These are phyloP conservation scores for Tylochromis polylepis DNA, from an alignment of 2,113 vertebrate genomes.

Conservation along the genomic window DNA sequence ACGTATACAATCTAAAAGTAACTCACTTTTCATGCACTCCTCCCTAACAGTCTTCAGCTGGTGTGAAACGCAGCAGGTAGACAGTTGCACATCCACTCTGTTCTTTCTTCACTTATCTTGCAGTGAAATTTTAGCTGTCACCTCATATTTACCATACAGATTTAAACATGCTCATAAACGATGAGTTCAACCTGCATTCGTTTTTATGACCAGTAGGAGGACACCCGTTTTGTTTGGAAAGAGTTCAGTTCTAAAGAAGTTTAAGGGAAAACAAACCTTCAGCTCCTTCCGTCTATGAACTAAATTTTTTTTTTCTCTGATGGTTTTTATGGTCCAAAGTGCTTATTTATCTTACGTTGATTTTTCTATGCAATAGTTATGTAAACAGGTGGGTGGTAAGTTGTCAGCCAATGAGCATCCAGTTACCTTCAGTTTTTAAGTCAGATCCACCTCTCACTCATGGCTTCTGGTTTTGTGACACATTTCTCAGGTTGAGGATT, in stretches of 20 bases:
- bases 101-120: background rate
- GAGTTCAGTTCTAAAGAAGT: background rate
- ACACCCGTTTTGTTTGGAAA: too few species aligned
- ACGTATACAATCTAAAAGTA: background rate
- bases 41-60: background rate
- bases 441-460: too few species aligned
- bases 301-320: background rate
- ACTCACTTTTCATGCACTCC: background rate
- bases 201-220: background rate
- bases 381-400: background rate
- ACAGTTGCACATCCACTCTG: background rate
- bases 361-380: background rate
- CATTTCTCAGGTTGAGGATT: background rate
- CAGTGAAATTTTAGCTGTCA: background rate
- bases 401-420: background rate
- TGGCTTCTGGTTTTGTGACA: background rate
- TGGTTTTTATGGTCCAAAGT: background rate
- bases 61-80: background rate
- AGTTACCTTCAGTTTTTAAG: background rate
- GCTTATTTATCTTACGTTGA: background rate
- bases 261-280: background rate
- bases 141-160: background rate
- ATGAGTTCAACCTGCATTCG: background rate
- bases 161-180: background rate
- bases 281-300: background rate